Base-by-base conservation (phyloP, 2,113 vertebrate genomes). In the Melierax canorus region DNA sequence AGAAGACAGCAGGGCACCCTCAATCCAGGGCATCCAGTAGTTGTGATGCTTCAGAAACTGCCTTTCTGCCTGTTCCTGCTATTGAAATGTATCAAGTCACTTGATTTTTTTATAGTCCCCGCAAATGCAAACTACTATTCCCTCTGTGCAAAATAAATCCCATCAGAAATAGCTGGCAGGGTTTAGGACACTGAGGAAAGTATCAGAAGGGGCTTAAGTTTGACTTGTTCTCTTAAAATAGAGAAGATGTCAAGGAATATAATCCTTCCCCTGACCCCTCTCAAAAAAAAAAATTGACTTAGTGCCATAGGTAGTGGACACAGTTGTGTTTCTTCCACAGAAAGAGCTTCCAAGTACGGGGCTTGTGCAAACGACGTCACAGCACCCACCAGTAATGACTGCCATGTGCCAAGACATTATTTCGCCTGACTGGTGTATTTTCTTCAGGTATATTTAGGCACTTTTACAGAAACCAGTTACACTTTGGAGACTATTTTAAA, bases 301-400 rank as follows among this genome's bases (percentile, higher is more conserved):
- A 41, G 6, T 48, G 21, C 5, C 14, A 26, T 26, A 48, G 13
- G 8, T 63, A 59, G 43, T 18, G 17, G 20, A 26, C 6, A 30
- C 36, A 0, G 0, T 15, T 5, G 3, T 82, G 55, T 0, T 27
- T 76, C 86, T 91, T 56, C 22, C 15, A 69, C 12, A 41, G 19
- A 68, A 82, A 56, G 8, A 68, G 8, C 6, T 83, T 68, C 23
- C 32, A 67, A 10, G 10, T 7, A 12, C 7, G 9, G 17, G 2
- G 10, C 4, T 68, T 72, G 22, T 38, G 7, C 22, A 92, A 67
- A 88, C 16, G 29, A 39, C 3, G 2, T 53, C 24, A 50, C 10
- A 62, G 36, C 5, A 50, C 10, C 18, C 36, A 74, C 10, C 12
- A 48, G 5, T 21, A 68, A 8, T 5, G 29, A 32, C 24, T 45